These are phyloP conservation scores for Heterodera carotae DNA, from an alignment of 1,140 invertebrate genomes.

Conservation along the genomic window DNA sequence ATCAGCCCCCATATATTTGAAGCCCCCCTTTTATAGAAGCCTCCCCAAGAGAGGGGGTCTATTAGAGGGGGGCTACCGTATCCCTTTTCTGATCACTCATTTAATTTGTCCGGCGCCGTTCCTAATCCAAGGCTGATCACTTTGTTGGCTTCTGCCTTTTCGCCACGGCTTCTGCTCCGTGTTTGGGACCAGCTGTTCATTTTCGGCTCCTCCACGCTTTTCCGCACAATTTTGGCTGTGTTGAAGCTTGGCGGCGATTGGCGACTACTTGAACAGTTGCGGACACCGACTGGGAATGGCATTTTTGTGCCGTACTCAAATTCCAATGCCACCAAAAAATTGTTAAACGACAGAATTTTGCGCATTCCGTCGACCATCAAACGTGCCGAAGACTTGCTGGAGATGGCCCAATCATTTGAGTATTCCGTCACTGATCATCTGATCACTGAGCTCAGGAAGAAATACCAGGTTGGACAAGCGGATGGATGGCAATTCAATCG, in stretches of 20 bases:
- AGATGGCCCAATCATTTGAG: slow-evolving; percentile 66
- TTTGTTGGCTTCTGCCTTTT: slow-evolving; percentile 94
- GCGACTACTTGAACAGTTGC: slow-evolving; percentile 44
- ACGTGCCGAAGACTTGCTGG: slow-evolving; percentile 67
- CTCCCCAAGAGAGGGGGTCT: no score
- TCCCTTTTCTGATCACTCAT: not conserved
- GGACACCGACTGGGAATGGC: slow-evolving; percentile 5
- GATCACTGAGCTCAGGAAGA: slow-evolving; percentile 57
- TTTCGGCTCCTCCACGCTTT: slow-evolving; percentile 90
- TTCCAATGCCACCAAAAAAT: no score
- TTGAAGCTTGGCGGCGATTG: slow-evolving; percentile 63
- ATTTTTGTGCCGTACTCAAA: slow-evolving; percentile 25
- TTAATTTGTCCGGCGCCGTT: no score
- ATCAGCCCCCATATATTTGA: no score
- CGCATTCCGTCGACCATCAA: slow-evolving; percentile 51
- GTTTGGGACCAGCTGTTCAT: slow-evolving; percentile 96
- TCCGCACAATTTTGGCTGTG: slow-evolving; percentile 72
- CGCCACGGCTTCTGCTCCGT: slow-evolving; percentile 88
- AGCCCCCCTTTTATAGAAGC: no score
- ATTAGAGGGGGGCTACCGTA: no score
- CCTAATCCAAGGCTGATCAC: slow-evolving; percentile 82
- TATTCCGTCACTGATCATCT: slow-evolving; percentile 60
- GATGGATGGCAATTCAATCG: slow-evolving; percentile 37
- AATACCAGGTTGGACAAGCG: slow-evolving; percentile 56
- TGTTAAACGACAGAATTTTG: slow-evolving; percentile 55